Evolutionary conservation across 1,140 invertebrate species (phyloP).

Genomic region (Cheumatopsyche charites): DNA sequence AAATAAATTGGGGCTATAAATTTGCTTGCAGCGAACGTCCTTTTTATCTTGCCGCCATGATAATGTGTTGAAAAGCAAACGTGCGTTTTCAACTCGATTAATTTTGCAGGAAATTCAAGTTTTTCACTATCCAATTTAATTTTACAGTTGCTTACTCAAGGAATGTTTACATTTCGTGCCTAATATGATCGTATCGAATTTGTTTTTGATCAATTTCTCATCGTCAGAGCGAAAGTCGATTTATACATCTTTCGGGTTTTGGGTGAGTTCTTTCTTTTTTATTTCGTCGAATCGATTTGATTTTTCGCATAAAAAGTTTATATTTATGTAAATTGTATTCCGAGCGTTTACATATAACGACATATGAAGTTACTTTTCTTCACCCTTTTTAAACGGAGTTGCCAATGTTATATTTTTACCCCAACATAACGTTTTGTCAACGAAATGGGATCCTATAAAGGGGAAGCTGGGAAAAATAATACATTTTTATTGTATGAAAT

Average conservation of each 20-base stretch:
- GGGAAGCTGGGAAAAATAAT: constrained; percentile 24
- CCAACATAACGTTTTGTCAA: constrained; percentile 45
- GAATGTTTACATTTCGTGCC: not conserved
- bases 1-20: constrained; percentile 33
- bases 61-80: constrained; percentile 18
- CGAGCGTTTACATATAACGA: constrained; percentile 37
- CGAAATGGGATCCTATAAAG: constrained; percentile 46
- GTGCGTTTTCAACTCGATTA: not conserved
- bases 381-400: constrained; percentile 17
- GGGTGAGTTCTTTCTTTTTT: too few species aligned
- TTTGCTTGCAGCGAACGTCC: not conserved
- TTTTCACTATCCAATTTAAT: too few species aligned
- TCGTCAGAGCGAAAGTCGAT: too few species aligned
- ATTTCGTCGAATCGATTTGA: not conserved
- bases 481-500: not conserved
- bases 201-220: too few species aligned
- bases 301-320: constrained; percentile 14
- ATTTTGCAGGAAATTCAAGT: too few species aligned
- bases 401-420: constrained; percentile 47
- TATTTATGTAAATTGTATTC: constrained; percentile 35
- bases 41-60: not conserved
- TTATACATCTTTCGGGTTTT: too few species aligned
- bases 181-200: too few species aligned
- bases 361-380: constrained; percentile 36
- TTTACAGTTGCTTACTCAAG: too few species aligned